These are phyloP conservation scores for Thymelicus sylvestris DNA, from an alignment of 2,888 invertebrate genomes.

Conservation along the genomic window DNA sequence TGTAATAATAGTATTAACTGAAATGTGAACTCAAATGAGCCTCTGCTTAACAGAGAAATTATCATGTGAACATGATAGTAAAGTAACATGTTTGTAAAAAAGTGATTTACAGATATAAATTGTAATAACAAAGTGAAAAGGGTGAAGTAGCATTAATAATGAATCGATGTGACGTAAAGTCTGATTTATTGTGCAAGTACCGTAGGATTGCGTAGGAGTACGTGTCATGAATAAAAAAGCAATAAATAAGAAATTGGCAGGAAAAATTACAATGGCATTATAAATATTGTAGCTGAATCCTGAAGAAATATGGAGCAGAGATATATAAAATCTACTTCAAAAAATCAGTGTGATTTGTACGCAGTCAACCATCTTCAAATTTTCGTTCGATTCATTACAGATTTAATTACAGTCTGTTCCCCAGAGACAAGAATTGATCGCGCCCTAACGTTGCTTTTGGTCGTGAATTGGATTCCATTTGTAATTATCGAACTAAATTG, in stretches of 20 bases:
- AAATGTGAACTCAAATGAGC: no score
- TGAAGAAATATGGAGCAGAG: background rate
- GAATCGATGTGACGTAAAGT: background rate
- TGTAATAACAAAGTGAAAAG: background rate
- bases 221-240: background rate
- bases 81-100: no score
- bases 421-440: slow-evolving; percentile 1
- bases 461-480: slow-evolving; percentile 9
- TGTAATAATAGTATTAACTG: no score
- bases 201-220: background rate
- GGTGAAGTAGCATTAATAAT: background rate
- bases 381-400: no score
- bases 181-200: background rate
- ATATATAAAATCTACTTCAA: background rate
- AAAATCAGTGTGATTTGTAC: slow-evolving; percentile 12
- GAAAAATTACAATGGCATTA: no score
- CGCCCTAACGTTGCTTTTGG: background rate
- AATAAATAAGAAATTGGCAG: background rate
- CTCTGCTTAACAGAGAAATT: no score
- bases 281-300: background rate
- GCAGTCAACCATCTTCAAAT: background rate
- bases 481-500: slow-evolving; percentile 13
- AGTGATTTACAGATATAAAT: no score
- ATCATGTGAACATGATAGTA: no score
- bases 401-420: slow-evolving; percentile 3